These are phyloP conservation scores for Bellardia bayeri DNA, from an alignment of 2,888 invertebrate species.

Conservation along the genomic window DNA sequence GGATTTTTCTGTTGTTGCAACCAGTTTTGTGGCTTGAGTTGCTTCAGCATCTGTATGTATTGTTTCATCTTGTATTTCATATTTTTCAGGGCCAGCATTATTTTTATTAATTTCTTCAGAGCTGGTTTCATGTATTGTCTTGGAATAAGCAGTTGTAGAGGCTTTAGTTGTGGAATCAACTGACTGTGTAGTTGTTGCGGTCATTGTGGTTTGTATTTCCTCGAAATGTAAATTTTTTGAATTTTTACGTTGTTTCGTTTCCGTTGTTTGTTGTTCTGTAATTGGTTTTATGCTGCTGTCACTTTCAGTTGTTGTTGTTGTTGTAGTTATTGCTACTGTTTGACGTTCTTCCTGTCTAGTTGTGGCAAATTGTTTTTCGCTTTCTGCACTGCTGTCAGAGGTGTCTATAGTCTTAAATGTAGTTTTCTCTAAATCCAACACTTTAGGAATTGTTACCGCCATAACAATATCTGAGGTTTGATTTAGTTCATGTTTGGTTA, in stretches of 20 bases:
- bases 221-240: conserved; percentile 58
- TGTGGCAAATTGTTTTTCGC: conserved; percentile 3
- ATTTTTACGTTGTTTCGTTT: conserved; percentile 57
- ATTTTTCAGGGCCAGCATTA: background rate
- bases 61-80: conserved; percentile 16
- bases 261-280: conserved; percentile 62
- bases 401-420: conserved; percentile 42
- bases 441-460: conserved; percentile 39
- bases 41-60: conserved; percentile 46
- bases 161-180: background rate
- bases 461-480: conserved; percentile 38
- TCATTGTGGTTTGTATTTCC: conserved; percentile 57
- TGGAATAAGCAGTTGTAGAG: conserved; percentile 12
- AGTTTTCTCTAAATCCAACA: conserved; percentile 32
- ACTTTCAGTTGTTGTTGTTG: conserved; percentile 39
- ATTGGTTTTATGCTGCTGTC: conserved; percentile 63
- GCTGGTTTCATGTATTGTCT: background rate
- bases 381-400: conserved; percentile 39
- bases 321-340: background rate
- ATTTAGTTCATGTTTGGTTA: conserved; percentile 3
- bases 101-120: conserved; percentile 27
- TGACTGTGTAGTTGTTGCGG: conserved; percentile 52
- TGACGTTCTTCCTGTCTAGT: conserved; percentile 14
- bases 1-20: conserved; percentile 56
- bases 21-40: conserved; percentile 57